Evolutionary conservation across 2,888 invertebrate species (phyloP), one percentile per base, ranked within the genome.

Genomic region (Tenthredo notha): DNA sequence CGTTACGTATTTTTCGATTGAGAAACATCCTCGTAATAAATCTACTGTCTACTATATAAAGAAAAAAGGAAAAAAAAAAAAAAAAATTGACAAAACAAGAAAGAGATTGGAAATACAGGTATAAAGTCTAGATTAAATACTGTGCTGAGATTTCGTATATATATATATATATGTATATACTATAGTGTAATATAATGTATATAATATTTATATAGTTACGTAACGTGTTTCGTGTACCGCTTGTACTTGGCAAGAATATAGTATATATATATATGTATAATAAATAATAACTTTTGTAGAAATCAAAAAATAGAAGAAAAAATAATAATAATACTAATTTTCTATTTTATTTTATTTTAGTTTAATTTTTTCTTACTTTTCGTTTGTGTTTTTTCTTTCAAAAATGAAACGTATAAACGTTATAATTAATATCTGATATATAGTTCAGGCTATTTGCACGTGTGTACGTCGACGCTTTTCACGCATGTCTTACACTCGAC

Each of bases 401-500:
- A 33, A 54, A 50, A 77, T 54, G 2, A 33, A 43, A 47, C 12
- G 10, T 37, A 47, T 15, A 7, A 47, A 9, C 40, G 7, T 15
- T 18, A 29, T 50, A 37, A 25, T n/a, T 12, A 29, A 21, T 50
- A 37, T 58, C 37, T 37, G 9, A n/a, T 37, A 29, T 37, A 37
- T 37, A 43, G 65, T 37, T 54, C 54, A 2, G 25, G 47, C 83
- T 95, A 98, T 95, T 98, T 98, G 95, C 98, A 98, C 86, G 98
- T 97, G 92, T 98, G 97, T 84, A 97, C 95, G 91, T 98, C 97
- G 86, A 96, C 95, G 91, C 95, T 95, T 89, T 95, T 95, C 90
- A 96, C 95, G 94, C 99, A 99, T 84, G 97, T 97, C 94, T 98
- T 97, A 94, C 98, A 99, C 92, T 97, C 96, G 86, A 99, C 98